Conservation (phyloP, 2,888 invertebrate species). For the Eilema caniola region DNA sequence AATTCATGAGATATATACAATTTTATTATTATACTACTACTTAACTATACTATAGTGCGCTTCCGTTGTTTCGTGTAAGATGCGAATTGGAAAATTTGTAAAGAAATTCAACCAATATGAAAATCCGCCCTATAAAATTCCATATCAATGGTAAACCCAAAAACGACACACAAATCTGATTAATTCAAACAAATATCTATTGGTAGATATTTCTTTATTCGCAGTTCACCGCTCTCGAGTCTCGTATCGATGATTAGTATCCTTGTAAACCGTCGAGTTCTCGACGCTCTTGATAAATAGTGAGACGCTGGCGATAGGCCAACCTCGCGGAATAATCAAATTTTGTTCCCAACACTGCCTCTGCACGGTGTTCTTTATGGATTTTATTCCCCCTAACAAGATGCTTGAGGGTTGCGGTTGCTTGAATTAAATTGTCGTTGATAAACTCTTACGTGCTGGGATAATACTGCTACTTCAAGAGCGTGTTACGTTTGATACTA, state of each 20-base stretch:
- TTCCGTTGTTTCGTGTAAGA: too few species aligned
- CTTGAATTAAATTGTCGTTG: conserved; percentile 84
- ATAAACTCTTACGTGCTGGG: conserved; percentile 75
- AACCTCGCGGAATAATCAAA: conserved; percentile 87
- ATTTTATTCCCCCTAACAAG: conserved; percentile 84
- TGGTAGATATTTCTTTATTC: conserved; percentile 5
- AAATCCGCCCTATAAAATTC: too few species aligned
- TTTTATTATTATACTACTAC: too few species aligned
- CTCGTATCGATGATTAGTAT: conserved; percentile 80
- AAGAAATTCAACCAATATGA: too few species aligned
- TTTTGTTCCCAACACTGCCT: conserved; percentile 78
- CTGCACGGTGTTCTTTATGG: conserved; percentile 83
- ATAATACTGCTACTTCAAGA: conserved; percentile 24
- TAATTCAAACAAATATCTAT: background rate
- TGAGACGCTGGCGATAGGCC: conserved; percentile 84
- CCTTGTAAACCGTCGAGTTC: conserved; percentile 81
- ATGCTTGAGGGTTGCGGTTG: conserved; percentile 78
- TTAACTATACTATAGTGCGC: too few species aligned
- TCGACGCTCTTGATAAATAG: conserved; percentile 84
- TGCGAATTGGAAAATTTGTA: too few species aligned
- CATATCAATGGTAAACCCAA: too few species aligned
- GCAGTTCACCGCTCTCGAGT: conserved; percentile 61
- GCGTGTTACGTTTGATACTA: background rate
- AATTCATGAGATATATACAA: too few species aligned
- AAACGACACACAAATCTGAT: background rate